Evolutionary conservation across 2,113 vertebrate genomes (phyloP).

Genomic region (Dicrurus megarhynchus): DNA sequence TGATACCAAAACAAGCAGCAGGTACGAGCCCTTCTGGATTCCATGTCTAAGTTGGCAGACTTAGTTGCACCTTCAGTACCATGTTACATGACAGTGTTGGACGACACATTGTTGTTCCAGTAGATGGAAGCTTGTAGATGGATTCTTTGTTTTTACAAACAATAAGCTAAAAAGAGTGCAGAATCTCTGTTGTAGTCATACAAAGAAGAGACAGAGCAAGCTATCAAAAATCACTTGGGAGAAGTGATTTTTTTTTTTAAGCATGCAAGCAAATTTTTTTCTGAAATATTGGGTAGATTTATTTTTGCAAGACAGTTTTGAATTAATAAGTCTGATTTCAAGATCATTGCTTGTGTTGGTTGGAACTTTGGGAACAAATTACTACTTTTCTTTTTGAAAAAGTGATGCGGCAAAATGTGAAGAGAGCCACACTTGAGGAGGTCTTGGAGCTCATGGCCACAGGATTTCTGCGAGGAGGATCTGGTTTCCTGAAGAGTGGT

Average conservation of each 20-base stretch:
- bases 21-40: conserved; percentile 67
- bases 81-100: not conserved
- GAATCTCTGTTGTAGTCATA: not conserved
- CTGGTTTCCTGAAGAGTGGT: conserved; percentile 95
- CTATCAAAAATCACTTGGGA: not conserved
- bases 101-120: accelerated
- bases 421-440: conserved; percentile 92
- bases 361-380: not conserved
- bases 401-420: conserved; percentile 99
- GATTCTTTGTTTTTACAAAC: not conserved
- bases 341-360: not conserved
- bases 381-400: not conserved
- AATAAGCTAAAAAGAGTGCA: not conserved
- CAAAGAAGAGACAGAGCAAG: not conserved
- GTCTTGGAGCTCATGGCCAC: conserved; percentile 97
- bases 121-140: not conserved
- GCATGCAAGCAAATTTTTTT: not conserved
- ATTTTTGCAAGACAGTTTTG: not conserved
- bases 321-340: not conserved
- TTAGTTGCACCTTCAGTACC: not conserved
- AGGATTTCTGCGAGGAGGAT: conserved; percentile 94
- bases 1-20: conserved; percentile 97
- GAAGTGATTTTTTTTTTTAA: not conserved
- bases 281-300: not conserved
- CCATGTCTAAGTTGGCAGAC: not conserved